phyloP scores from a whole-genome alignment of 2,888 invertebrate species.

The Villa cingulata region DNA sequence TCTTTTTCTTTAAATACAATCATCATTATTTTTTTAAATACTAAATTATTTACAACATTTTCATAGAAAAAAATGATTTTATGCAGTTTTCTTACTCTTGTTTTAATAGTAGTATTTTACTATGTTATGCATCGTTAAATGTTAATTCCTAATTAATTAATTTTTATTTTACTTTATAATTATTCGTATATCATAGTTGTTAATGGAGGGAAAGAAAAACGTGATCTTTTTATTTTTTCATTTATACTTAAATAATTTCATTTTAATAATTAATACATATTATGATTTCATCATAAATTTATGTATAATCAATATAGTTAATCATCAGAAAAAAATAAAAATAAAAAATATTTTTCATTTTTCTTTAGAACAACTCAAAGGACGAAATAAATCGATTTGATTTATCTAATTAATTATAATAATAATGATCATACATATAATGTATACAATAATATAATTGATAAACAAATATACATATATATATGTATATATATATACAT shows the following conservation, averaged over 20 bases:
- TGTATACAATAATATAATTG: slow-evolving; percentile 4
- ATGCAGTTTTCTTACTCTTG: neutral
- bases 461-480: slow-evolving; percentile 8
- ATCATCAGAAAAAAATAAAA: no score
- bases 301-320: no score
- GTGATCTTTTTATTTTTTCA: neutral
- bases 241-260: no score
- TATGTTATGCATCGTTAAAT: no score
- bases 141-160: no score
- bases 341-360: no score
- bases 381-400: slow-evolving; percentile 5
- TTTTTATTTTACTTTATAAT: neutral
- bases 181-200: no score
- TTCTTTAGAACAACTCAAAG: slow-evolving; percentile 7
- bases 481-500: no score
- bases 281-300: no score
- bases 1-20: no score
- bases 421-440: slow-evolving; percentile 3
- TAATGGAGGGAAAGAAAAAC: no score
- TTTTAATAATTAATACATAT: no score
- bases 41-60: neutral
- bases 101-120: slow-evolving; percentile 4
- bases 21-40: slow-evolving; percentile 1
- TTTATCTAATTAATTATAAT: slow-evolving; percentile 1
- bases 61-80: slow-evolving; percentile 1